Evolutionary conservation across 2,113 vertebrate genomes (phyloP).

Genomic region (Struthio camelus): DNA sequence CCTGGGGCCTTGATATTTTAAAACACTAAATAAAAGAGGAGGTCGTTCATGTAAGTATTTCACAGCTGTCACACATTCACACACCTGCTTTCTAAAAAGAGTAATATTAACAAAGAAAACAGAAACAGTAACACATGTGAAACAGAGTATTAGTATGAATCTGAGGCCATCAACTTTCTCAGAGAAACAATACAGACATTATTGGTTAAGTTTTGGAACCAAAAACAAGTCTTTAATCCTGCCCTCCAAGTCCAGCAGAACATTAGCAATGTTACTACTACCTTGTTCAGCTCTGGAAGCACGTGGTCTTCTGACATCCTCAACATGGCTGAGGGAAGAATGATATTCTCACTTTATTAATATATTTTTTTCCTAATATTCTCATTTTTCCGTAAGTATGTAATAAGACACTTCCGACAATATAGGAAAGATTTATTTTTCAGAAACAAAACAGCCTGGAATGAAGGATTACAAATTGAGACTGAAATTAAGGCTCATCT

Average conservation of each 20-base stretch:
- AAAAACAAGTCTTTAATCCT: neutral
- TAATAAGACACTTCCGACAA: neutral
- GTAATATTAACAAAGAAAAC: neutral
- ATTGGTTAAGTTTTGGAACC: neutral
- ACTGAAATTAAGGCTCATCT: neutral
- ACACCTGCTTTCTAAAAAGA: neutral
- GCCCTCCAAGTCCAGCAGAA: neutral
- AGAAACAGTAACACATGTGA: neutral
- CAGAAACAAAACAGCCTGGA: neutral
- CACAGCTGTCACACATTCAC: neutral
- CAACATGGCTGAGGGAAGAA: slow-evolving; percentile 87
- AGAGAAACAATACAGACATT: neutral
- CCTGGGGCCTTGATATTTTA: neutral
- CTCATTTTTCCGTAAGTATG: neutral
- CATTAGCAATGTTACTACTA: slow-evolving; percentile 44
- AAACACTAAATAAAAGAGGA: neutral
- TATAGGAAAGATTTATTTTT: neutral
- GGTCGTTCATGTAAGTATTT: neutral
- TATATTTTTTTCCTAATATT: neutral
- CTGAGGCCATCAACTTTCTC: neutral
- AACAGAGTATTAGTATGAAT: neutral
- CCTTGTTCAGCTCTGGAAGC: slow-evolving; percentile 96
- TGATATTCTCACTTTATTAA: neutral
- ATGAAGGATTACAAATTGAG: neutral
- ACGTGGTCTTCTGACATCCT: slow-evolving; percentile 98